Evolutionary conservation across 2,888 invertebrate species (phyloP).

Genomic region (Phengaris arion): DNA sequence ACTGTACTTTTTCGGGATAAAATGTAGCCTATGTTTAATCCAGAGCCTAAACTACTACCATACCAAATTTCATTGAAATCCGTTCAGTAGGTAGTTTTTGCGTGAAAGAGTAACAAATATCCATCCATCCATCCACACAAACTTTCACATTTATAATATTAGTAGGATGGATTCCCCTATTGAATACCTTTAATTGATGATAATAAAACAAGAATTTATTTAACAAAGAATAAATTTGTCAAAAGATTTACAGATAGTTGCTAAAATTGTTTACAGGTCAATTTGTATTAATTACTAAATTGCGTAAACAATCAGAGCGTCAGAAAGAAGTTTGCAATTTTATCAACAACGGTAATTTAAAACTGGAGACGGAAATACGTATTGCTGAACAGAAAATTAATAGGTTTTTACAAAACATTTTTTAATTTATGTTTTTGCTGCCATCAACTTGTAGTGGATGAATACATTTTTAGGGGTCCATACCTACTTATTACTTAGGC

Average conservation of each 20-base stretch:
- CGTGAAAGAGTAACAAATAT: too few relatives aligned
- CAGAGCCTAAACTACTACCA: too few relatives aligned
- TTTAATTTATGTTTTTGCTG: neutral
- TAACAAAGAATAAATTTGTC: neutral
- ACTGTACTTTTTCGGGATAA: too few relatives aligned
- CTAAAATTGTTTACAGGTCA: slow-evolving; percentile 51
- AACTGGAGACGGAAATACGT: slow-evolving; percentile 60
- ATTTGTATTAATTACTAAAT: slow-evolving; percentile 53
- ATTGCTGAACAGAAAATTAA: slow-evolving; percentile 57
- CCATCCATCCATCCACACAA: too few relatives aligned
- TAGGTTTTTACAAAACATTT: slow-evolving; percentile 46
- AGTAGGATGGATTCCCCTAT: too few relatives aligned
- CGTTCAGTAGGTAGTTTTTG: too few relatives aligned
- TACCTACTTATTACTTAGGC: too few relatives aligned
- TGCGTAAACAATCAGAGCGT: slow-evolving; percentile 54
- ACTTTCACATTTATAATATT: too few relatives aligned
- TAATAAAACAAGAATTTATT: neutral
- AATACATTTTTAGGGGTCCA: neutral
- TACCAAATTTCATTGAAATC: too few relatives aligned
- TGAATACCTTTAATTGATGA: neutral
- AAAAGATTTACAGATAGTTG: neutral
- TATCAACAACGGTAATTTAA: slow-evolving; percentile 54
- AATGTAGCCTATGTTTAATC: too few relatives aligned
- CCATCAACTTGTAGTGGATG: neutral
- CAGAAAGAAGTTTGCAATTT: slow-evolving; percentile 52